Percentiles rank a stretch among this genome's conserved stretches.
Conservation (phyloP, 2,797 vertebrate species). For the Sebastes alutus region DNA sequence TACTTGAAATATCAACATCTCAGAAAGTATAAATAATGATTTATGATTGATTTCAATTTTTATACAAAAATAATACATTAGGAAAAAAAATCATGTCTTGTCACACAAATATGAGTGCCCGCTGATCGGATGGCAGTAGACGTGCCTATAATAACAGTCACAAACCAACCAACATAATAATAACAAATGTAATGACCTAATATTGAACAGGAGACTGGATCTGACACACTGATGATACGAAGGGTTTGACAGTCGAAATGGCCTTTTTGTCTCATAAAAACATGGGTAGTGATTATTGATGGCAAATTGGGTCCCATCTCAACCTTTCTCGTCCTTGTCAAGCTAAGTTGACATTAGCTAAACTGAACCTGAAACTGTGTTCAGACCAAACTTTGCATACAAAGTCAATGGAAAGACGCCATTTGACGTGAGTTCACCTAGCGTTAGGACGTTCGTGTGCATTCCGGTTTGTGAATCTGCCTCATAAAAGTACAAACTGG, state of each 20-base stretch:
- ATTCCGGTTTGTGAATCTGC: neutral
- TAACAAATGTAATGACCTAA: constrained; percentile 80
- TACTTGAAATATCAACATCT: constrained; percentile 86
- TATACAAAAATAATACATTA: constrained; percentile 91
- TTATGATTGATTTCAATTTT: constrained; percentile 86
- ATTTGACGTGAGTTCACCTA: neutral
- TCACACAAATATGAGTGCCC: constrained; percentile 72
- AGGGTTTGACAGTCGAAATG: constrained; percentile 7
- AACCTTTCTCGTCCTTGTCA: neutral
- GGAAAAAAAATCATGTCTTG: constrained; percentile 74
- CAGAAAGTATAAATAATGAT: constrained; percentile 89
- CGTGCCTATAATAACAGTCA: constrained; percentile 78
- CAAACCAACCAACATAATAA: constrained; percentile 68
- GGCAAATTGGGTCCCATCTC: neutral
- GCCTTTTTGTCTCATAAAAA: neutral
- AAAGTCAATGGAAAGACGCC: neutral
- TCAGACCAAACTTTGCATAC: neutral
- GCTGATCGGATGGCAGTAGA: constrained; percentile 77
- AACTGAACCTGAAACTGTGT: constrained; percentile 3
- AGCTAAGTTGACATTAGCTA: neutral
- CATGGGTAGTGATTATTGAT: neutral
- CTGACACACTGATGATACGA: constrained; percentile 39
- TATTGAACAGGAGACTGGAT: constrained; percentile 75
- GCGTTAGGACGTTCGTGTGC: neutral
- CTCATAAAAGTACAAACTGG: neutral